phyloP scores from a whole-genome alignment of 2,888 invertebrate species.

The Lycia hirtaria region DNA sequence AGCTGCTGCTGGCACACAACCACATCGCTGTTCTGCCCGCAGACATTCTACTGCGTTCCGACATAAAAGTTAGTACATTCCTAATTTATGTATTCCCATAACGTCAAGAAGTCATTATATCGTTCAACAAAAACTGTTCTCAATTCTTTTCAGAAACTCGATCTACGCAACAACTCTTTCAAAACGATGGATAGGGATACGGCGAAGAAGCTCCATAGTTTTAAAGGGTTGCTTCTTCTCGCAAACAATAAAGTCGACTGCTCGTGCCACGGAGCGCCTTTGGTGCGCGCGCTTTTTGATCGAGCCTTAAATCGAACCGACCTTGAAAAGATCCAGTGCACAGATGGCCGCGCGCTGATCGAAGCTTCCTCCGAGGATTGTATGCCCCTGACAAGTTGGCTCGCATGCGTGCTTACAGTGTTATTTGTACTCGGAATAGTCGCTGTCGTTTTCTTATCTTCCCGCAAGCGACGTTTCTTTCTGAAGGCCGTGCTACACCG shows the following conservation, averaged over 20 bases:
- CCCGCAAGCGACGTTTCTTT: conserved; percentile 35
- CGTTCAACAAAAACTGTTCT: too few relatives aligned
- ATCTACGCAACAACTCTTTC: conserved; percentile 34
- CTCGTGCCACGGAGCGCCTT: conserved; percentile 12
- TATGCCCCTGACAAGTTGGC: not conserved
- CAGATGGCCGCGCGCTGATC: not conserved
- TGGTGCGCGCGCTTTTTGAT: not conserved
- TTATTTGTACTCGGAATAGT: conserved; percentile 16
- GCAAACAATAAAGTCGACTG: conserved; percentile 35
- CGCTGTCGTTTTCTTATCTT: conserved; percentile 25
- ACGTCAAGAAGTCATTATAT: too few relatives aligned
- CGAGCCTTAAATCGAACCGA: not conserved
- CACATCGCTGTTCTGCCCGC: conserved; percentile 33
- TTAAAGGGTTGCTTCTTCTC: conserved; percentile 10
- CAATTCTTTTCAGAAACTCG: conserved; percentile 27
- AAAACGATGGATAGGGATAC: not conserved
- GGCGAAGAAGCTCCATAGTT: not conserved
- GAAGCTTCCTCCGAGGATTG: not conserved
- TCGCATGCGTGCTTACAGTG: not conserved
- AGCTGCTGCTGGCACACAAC: conserved; percentile 38
- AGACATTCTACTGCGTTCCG: conserved; percentile 23
- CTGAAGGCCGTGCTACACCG: conserved; percentile 41
- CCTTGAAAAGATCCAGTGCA: not conserved
- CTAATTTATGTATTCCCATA: too few relatives aligned
- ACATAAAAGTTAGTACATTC: conserved; percentile 23